Percentiles rank a stretch among this genome's conserved stretches.
These are phyloP conservation scores for Chaetodon trifasciatus DNA, from an alignment of 2,797 vertebrate genomes.

Conservation along the genomic window DNA sequence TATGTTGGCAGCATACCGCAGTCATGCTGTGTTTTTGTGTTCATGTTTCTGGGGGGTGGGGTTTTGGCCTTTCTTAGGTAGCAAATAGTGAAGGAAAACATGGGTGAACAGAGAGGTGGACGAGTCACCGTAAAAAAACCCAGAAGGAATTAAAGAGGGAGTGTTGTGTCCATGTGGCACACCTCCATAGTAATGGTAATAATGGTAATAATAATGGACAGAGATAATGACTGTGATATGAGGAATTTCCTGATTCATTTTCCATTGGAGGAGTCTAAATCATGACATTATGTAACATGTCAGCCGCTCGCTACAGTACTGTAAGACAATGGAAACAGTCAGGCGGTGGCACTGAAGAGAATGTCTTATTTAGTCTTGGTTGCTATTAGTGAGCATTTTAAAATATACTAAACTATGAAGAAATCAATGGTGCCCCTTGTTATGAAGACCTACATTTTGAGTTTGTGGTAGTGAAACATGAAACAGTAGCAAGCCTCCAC, in stretches of 20 bases:
- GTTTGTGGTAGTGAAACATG: conserved; percentile 47
- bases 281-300: conserved; percentile 61
- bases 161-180: not conserved
- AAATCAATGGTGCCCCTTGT: conserved; percentile 26
- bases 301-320: conserved; percentile 50
- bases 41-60: not conserved
- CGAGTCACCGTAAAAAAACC: not conserved
- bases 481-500: conserved; percentile 65
- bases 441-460: conserved; percentile 5
- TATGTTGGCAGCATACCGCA: not conserved
- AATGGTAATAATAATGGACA: conserved; percentile 26
- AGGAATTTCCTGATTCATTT: conserved; percentile 61
- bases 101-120: not conserved
- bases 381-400: conserved; percentile 16
- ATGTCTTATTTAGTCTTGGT: not conserved
- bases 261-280: conserved; percentile 58
- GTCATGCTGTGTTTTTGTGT: not conserved
- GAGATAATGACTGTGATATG: conserved; percentile 37
- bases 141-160: not conserved
- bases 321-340: conserved; percentile 54
- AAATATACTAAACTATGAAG: not conserved
- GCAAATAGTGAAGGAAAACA: conserved; percentile 3
- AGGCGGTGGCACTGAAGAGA: not conserved
- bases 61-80: not conserved
- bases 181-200: conserved; percentile 9